Base-by-base conservation (phyloP, 1,140 invertebrate genomes). In the Megalopta genalis region DNA sequence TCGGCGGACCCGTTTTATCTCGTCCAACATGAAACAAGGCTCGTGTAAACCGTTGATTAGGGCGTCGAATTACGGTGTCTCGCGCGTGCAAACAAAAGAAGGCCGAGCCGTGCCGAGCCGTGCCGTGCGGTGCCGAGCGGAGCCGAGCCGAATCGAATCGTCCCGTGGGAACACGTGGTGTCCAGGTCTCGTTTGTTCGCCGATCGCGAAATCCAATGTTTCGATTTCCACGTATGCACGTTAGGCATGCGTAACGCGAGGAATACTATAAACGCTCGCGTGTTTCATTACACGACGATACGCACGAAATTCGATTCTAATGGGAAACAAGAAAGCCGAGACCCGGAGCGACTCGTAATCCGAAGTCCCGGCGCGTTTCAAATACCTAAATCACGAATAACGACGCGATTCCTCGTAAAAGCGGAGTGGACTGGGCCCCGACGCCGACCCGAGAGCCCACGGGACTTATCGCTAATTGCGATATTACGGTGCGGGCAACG, bases 251-350 rank as follows among this genome's bases (percentile, higher is more conserved):
- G 83, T 85, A 85, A 85, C 78, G 82, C 78, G 83, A 85, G 78
- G 82, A 79, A 79, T 37, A 79, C 82, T 81, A 67, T 77, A 80
- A 84, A 77, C 77, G 82, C 63, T 66, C 77, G 78, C 77, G 83
- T 84, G 82, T 85, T 85, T 81, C 83, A 79, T 85, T 85, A 85
- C 83, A 84, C 77, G 78, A 81, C 82, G 83, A 85, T 71, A 80
- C 83, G 82, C 82, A 77, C 83, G 83, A 85, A 85, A 85, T 85
- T 85, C 82, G 83, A 85, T 85, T 85, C 83, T 85, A 71, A 72
- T 80, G 69, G 83, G 83, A 85, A 85, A 85, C 82, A 85, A 85
- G 83, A 85, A 85, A 85, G 78, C 68, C 73, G 83, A 85, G 74
- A 80, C 60, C 46, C 68, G 42, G 57, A 57, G 8, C 65, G 54